These are phyloP conservation scores for Punctoribates punctum DNA, from an alignment of 2,888 invertebrate genomes.

Conservation along the genomic window DNA sequence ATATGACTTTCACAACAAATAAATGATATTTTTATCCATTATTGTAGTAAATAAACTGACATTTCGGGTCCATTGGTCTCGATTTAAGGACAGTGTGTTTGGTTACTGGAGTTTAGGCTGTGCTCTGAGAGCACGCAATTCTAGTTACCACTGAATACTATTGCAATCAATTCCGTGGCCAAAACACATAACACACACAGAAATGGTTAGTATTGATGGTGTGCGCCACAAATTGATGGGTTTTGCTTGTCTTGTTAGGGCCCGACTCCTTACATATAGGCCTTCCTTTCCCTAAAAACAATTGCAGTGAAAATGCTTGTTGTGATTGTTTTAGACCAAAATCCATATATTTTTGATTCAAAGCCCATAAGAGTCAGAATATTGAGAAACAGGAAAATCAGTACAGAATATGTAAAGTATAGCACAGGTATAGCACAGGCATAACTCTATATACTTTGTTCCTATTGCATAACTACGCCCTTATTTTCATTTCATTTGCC, in stretches of 20 bases:
- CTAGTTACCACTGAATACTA: background rate
- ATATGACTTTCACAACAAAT: constrained; percentile 10
- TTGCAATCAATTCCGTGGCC: background rate
- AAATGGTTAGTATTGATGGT: background rate
- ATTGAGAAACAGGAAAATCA: background rate
- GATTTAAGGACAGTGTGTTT: constrained; percentile 3
- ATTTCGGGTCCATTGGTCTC: constrained; percentile 1
- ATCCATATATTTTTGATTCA: no score
- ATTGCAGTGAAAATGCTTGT: no score
- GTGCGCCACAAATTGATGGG: constrained; percentile 17
- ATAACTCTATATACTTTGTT: background rate
- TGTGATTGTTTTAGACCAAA: no score
- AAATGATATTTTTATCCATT: constrained; percentile 13
- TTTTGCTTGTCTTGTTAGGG: constrained; percentile 6
- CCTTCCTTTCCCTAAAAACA: no score
- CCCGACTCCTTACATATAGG: no score
- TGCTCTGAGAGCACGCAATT: constrained; percentile 13
- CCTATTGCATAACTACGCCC: constrained; percentile 6
- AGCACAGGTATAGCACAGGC: background rate
- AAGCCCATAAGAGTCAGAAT: background rate
- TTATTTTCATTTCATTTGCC: constrained; percentile 34
- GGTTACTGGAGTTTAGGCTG: background rate
- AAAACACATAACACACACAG: background rate
- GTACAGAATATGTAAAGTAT: background rate
- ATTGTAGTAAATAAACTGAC: constrained; percentile 5